Evolutionary conservation across 2,888 invertebrate genomes (phyloP).

Genomic region (Agriopis aurantiaria): DNA sequence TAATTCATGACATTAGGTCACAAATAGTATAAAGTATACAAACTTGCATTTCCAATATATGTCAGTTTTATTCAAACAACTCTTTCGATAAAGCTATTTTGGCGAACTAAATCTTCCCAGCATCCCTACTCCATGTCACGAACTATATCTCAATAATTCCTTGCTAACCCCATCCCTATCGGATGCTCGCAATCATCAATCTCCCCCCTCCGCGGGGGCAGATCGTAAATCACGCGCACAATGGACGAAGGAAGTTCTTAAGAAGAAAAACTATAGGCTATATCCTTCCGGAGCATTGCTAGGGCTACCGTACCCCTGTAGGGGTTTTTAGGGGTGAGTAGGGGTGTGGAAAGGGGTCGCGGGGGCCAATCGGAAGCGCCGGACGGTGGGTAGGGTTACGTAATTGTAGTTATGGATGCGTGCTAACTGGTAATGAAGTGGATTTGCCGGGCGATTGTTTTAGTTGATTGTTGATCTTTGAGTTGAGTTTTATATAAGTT

Average conservation of each 20-base stretch:
- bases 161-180: constrained; percentile 46
- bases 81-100: no score
- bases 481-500: constrained; percentile 3
- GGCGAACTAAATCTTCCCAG: no score
- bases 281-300: constrained; percentile 80
- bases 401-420: constrained; percentile 49
- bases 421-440: constrained; percentile 44
- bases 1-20: no score
- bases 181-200: constrained; percentile 84
- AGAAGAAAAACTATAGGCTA: constrained; percentile 87
- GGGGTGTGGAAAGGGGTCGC: constrained; percentile 16
- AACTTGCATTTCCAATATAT: no score
- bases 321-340: constrained; percentile 13
- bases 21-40: no score
- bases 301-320: constrained; percentile 18
- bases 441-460: constrained; percentile 44
- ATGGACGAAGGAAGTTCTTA: constrained; percentile 85
- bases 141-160: not conserved
- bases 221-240: constrained; percentile 84
- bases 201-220: constrained; percentile 68
- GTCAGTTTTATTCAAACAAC: no score
- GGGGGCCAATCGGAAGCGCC: constrained; percentile 79
- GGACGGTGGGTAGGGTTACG: constrained; percentile 51
- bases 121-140: not conserved
- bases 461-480: constrained; percentile 38